These are phyloP conservation scores for Stomatorhinus ivindoensis DNA, from an alignment of 2,113 vertebrate genomes.

Conservation along the genomic window DNA sequence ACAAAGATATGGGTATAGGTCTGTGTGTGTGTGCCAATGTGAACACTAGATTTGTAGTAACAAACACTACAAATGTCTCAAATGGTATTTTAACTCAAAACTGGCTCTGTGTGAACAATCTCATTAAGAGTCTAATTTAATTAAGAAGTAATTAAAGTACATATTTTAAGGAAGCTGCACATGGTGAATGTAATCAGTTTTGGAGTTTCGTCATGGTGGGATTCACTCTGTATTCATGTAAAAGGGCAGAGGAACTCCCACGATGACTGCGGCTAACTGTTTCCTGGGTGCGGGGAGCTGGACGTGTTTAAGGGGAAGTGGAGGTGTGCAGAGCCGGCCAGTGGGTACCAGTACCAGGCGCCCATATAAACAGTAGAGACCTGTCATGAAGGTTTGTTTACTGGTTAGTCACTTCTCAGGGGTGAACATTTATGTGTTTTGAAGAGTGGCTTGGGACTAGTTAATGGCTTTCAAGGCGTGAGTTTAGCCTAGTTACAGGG, in stretches of 20 bases:
- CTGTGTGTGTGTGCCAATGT: not conserved
- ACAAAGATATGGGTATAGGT: too few relatives aligned
- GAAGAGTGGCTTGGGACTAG: not conserved
- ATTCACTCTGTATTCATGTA: not conserved
- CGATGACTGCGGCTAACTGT: not conserved
- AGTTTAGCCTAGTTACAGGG: not conserved
- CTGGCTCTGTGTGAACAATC: not conserved
- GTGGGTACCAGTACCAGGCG: not conserved
- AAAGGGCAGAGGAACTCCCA: not conserved
- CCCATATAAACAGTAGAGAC: not conserved
- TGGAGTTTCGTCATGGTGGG: not conserved
- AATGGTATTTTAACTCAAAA: not conserved
- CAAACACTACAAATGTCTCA: not conserved
- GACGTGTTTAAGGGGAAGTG: not conserved
- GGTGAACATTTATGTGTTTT: not conserved
- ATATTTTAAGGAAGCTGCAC: not conserved
- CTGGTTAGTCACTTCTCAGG: not conserved
- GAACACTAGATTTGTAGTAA: not conserved
- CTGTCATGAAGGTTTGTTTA: too few relatives aligned
- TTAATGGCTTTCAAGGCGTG: not conserved
- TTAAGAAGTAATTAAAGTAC: not conserved
- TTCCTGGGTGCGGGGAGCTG: not conserved
- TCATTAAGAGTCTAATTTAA: conserved; percentile 1
- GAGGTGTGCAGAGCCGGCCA: not conserved
- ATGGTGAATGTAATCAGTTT: not conserved